Percentiles rank a stretch among this genome's conserved stretches.
Conservation (phyloP, 2,113 vertebrate genomes). For the Loxodonta africana region DNA sequence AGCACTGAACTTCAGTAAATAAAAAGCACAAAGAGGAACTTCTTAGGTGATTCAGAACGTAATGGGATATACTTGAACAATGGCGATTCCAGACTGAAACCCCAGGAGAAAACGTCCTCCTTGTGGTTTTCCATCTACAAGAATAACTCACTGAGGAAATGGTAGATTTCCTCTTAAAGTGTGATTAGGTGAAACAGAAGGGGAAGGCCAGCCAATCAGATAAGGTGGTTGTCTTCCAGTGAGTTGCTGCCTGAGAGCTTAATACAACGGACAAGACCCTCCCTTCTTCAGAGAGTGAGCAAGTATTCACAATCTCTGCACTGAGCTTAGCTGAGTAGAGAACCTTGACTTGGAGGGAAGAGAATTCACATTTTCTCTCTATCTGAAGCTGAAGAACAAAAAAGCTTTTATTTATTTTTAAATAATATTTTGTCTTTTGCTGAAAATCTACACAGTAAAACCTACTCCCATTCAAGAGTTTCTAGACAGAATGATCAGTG, state of each 20-base stretch:
- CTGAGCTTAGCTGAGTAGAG: rapidly evolving
- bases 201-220: neutral
- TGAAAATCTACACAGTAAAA: too few species aligned
- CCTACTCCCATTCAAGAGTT: too few species aligned
- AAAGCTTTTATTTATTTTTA: too few species aligned
- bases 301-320: rapidly evolving
- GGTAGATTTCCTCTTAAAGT: neutral
- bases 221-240: neutral
- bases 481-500: too few species aligned
- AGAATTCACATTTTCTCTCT: neutral
- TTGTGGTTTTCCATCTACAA: neutral
- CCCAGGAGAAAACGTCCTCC: neutral
- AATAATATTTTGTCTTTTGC: too few species aligned
- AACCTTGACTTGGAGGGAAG: neutral
- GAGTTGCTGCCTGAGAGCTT: neutral
- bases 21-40: neutral
- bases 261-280: rapidly evolving
- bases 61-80: neutral
- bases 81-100: neutral
- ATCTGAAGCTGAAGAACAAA: neutral
- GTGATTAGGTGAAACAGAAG: neutral
- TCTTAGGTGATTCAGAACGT: neutral
- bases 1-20: conserved; percentile 46
- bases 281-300: neutral
- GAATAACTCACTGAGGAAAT: neutral